Base-by-base conservation (phyloP, 1,140 invertebrate species). In the Telenomus remus region DNA sequence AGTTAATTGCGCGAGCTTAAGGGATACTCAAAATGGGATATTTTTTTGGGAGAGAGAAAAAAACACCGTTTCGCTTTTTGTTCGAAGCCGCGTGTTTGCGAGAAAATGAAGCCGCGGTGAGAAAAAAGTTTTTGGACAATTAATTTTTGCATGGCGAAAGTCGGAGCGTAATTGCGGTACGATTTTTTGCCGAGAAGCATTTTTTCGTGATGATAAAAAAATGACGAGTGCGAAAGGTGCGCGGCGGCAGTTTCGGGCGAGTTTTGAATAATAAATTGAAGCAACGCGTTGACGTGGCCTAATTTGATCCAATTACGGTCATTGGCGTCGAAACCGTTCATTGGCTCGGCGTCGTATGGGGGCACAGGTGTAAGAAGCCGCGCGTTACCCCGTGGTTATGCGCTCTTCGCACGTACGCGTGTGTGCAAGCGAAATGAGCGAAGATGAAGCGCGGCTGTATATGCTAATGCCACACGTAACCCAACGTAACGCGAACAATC, bases 401-500 rank as follows among this genome's bases (percentile, higher is more conserved):
- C 66, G 64, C 71, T 63, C 63, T 74, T 74, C 54, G 66, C 66
- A 64, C 66, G 73, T 76, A 76, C 47, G 56, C 55, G 61, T 74
- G 76, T 74, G 66, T 70, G 61, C 46, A 54, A 71, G 73, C 48
- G 42, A 71, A 66, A 51, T 56, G 61, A 70, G 66, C 56, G 71
- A 76, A 57, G 50, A 73, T 54, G 65, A 69, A 57, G 69, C 61
- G 68, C 71, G 53, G 46, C 54, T 59, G 27, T 79, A 35, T 35
- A 72, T 72, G 72, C 57, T 69, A 68, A 72, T 78, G 43, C 53
- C 53, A n/a, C 69, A 66, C 63, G 70, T 79, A 72, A 70, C 49
- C 60, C 14, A 71, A 69, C 56, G 70, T 57, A 77, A 76, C 55
- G 46, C 50, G 59, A 79, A 80, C 82, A 76, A 80, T 83, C 85